Evolutionary conservation across 1,140 invertebrate species (phyloP), one percentile per base, ranked within the genome.

Genomic region (Aphaenogaster rudis): DNA sequence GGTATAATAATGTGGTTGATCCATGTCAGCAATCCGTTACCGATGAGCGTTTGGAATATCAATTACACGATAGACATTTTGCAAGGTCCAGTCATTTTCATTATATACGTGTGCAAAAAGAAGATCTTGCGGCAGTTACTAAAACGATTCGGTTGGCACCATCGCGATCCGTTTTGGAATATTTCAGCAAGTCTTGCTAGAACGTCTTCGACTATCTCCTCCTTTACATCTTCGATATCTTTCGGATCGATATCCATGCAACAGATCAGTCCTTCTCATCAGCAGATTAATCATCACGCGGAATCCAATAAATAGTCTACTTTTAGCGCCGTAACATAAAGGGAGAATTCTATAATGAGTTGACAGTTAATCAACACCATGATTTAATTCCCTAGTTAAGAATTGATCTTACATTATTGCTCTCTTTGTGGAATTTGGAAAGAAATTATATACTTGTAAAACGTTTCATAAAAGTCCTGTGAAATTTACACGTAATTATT

Each of bases 41-140:
- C 96, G 33, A 93, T 95, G 15, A 96, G 96, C 93, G 93, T 97
- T 36, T 97, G 97, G 96, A 28, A 28, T 96, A 97, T 39, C 79
- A 28, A 28, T 97, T 13, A 95, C 96, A 81, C 97, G 52, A 95
- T 95, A 0, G 97, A 97, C 87, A 96, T 96, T 2, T 94, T 96
- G 0, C 96, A 97, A 84, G 97, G 97, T 42, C 88, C 97, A 0
- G 96, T 97, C 72, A 97, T 97, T 42, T 97, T 97, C 94, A 92
- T 97, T 52, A 97, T 97, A 76, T 97, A 97, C 91, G 97, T 97
- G 0, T 97, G 97, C 95, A 97, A 97, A 92, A 95, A 96, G 8
- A 45, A 45, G 42, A 45, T 45, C 8, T 7, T 45, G 42, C 42
- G 42, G 42, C 42, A 45, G 8, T 72, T 97, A 0, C 66, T 95